These are phyloP conservation scores for Mohoua ochrocephala DNA, from an alignment of 2,113 vertebrate genomes.

Conservation along the genomic window DNA sequence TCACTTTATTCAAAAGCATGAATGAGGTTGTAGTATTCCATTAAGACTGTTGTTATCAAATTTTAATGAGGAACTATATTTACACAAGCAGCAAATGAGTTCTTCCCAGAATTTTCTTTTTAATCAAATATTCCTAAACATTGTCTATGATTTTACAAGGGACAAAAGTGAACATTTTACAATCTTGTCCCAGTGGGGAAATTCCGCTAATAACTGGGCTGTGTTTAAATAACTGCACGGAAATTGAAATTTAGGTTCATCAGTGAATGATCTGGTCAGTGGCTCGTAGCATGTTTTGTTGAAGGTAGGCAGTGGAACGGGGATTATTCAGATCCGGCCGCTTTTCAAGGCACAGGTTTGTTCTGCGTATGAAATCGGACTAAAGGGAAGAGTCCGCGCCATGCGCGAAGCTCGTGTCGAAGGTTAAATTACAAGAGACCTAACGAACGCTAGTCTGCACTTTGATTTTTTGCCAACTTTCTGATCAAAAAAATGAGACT, in stretches of 20 bases:
- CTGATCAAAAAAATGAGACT: background rate
- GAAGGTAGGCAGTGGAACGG: background rate
- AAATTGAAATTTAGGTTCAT: background rate
- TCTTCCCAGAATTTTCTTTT: slow-evolving; percentile 14
- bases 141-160: background rate
- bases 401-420: background rate
- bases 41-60: slow-evolving; percentile 35
- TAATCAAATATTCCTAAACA: slow-evolving; percentile 1
- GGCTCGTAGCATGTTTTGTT: background rate
- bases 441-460: background rate
- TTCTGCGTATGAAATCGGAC: background rate
- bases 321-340: background rate
- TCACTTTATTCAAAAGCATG: slow-evolving; percentile 43
- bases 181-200: background rate
- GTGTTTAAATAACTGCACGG: background rate
- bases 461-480: slow-evolving; percentile 7
- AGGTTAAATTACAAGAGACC: background rate
- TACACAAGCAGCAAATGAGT: slow-evolving; percentile 21
- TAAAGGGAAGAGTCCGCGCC: background rate
- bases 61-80: slow-evolving; percentile 43
- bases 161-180: background rate
- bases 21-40: slow-evolving; percentile 46
- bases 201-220: background rate
- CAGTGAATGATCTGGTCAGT: background rate
- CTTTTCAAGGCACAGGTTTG: background rate